Percentiles rank a stretch among this genome's conserved stretches.
phyloP scores from a whole-genome alignment of 2,113 vertebrate species.

The Planiliza haematocheilus region DNA sequence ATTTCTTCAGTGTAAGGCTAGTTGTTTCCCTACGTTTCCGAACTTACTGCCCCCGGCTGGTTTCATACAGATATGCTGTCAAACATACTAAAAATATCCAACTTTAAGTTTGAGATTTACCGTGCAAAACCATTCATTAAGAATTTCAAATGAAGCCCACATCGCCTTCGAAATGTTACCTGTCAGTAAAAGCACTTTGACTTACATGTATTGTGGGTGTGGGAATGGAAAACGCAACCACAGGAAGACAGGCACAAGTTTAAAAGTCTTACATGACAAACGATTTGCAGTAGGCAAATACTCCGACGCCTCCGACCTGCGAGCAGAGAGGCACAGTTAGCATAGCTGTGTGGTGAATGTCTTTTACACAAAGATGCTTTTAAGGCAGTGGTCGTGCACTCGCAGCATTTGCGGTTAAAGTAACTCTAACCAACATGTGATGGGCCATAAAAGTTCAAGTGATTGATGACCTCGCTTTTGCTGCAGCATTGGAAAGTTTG shows the following conservation, averaged over 20 bases:
- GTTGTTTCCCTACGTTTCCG: neutral
- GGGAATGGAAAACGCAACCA: conserved; percentile 66
- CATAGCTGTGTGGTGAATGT: conserved; percentile 31
- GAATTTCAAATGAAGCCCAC: neutral
- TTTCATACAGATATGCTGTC: neutral
- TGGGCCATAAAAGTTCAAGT: conserved; percentile 26
- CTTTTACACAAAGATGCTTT: conserved; percentile 21
- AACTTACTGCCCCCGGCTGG: neutral
- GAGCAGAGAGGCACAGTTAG: neutral
- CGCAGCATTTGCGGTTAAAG: conserved; percentile 25
- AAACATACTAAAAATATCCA: no score
- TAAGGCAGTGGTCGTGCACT: neutral
- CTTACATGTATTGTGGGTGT: conserved; percentile 35
- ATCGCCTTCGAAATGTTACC: conserved; percentile 7
- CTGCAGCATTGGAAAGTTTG: conserved; percentile 10
- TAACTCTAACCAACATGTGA: conserved; percentile 26
- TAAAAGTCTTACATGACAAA: conserved; percentile 27
- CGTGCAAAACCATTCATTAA: neutral
- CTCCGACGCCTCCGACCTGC: conserved; percentile 24
- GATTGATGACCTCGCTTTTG: conserved; percentile 31
- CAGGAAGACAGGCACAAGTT: conserved; percentile 61
- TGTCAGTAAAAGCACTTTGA: conserved; percentile 17
- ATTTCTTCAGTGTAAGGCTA: neutral
- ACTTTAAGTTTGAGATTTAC: neutral
- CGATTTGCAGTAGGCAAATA: conserved; percentile 16